Base-by-base conservation (phyloP, 2,888 invertebrate species). In the Tenthredo scrophulariae region DNA sequence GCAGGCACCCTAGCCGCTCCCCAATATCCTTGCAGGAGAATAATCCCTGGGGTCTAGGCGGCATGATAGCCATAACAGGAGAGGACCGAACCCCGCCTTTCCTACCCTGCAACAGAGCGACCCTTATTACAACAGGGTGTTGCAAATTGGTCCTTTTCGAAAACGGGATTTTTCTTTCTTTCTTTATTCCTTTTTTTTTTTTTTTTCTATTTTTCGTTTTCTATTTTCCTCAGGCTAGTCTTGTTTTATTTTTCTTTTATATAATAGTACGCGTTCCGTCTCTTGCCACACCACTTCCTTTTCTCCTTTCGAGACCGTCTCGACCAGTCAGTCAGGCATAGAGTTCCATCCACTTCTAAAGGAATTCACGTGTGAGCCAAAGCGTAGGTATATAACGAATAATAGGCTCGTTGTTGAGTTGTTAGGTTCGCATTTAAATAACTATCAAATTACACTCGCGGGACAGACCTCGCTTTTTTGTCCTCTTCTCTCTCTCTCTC, bases 121-220 rank as follows among this genome's bases (percentile, higher is more conserved):
- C 85, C 77, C 87, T 86, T 88, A 88, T 87, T 87, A 87, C 87
- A 89, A 88, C 91, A 87, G 91, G 90, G 91, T 90, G 89, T 90
- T 90, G 91, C 91, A 91, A 92, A 92, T 92, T 92, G 91, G 91
- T 91, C 90, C 89, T 89, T 89, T 90, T 89, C 89, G 88, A 89
- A 80, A 80, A 80, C 80, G 58, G 40, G 80, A 80, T 62, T 54
- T 37, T 79, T 79, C 86, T 87, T 86, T 67, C 85, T 50, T 85
- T 83, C 67, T 75, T 80, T 43, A 77, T 15, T 70, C n/a, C 62
- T 26, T 62, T 62, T 62, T 9, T 58, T 58, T n/a, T 58, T 6
- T 43, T 26, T 6, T 50, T n/a, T n/a, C 26, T 74, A 33, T 80
- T 33, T 72, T 43, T 40, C 29, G 43, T 43, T 74, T n/a, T 85